These are phyloP conservation scores for Linnaemya vulpina DNA, from an alignment of 2,888 invertebrate species.

Conservation along the genomic window DNA sequence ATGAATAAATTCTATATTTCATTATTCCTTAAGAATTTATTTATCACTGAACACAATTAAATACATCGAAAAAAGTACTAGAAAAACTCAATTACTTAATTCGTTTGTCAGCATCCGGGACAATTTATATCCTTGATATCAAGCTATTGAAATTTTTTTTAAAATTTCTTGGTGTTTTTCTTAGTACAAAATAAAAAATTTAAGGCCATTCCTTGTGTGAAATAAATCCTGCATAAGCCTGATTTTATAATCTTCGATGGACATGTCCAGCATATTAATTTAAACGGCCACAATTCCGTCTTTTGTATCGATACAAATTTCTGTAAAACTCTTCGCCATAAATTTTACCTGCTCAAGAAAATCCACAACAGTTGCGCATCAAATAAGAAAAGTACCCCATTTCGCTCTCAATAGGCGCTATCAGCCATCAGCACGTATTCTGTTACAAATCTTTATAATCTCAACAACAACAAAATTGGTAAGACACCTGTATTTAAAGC, in stretches of 20 bases:
- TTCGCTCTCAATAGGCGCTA: conserved; percentile 33
- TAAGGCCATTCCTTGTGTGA: not conserved
- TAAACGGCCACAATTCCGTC: conserved; percentile 38
- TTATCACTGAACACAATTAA: too few relatives aligned
- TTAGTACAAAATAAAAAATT: not conserved
- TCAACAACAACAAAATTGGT: not conserved
- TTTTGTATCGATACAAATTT: conserved; percentile 7
- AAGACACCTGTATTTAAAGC: conserved; percentile 4
- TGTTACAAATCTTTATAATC: conserved; percentile 25
- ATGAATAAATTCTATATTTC: too few relatives aligned
- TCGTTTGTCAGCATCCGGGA: not conserved
- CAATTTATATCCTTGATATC: not conserved
- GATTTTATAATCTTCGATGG: not conserved
- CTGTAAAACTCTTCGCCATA: not conserved
- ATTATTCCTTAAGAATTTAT: too few relatives aligned
- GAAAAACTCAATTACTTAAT: not conserved
- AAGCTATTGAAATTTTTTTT: not conserved
- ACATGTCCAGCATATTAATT: conserved; percentile 37
- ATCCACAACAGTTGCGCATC: not conserved
- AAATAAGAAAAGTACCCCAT: conserved; percentile 13
- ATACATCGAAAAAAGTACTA: too few relatives aligned
- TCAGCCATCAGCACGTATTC: conserved; percentile 49
- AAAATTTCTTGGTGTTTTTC: not conserved
- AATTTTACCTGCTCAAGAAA: not conserved
- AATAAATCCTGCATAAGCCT: not conserved